Evolutionary conservation across 1,140 invertebrate species (phyloP).

Genomic region (Drosophila parvula): DNA sequence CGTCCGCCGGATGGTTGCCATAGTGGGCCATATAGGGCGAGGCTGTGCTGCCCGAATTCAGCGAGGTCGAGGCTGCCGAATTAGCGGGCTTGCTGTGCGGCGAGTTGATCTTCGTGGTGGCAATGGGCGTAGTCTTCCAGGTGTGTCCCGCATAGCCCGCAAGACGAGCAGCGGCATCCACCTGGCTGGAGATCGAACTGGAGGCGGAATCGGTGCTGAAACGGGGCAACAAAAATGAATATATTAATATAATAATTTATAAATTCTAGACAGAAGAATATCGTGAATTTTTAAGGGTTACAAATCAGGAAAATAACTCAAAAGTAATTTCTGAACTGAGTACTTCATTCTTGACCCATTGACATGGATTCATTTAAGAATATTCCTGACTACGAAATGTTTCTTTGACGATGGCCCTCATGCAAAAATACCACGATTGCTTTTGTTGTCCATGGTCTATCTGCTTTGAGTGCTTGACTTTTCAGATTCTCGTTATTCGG

Average conservation of each 20-base stretch:
- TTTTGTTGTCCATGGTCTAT: background rate
- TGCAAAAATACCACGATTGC: constrained; percentile 5
- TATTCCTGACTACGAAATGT: background rate
- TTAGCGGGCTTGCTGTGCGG: constrained; percentile 84
- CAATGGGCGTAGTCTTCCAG: constrained; percentile 83
- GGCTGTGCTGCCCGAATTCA: constrained; percentile 20
- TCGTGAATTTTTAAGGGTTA: no score
- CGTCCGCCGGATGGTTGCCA: constrained; percentile 61
- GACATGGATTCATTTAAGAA: background rate
- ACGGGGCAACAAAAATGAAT: background rate
- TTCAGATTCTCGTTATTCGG: constrained; percentile 26
- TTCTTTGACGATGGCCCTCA: background rate
- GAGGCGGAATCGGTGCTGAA: constrained; percentile 72
- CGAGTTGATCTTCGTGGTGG: constrained; percentile 84
- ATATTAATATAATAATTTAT: background rate
- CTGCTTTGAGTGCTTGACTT: constrained; percentile 24
- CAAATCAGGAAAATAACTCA: no score
- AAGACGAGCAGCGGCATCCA: constrained; percentile 76
- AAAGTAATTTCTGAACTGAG: background rate
- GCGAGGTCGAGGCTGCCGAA: constrained; percentile 31
- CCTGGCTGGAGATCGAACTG: constrained; percentile 79
- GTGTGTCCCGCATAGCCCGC: constrained; percentile 73
- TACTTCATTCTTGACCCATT: background rate
- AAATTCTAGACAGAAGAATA: no score
- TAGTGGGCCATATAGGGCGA: constrained; percentile 53